Evolutionary conservation across 1,140 invertebrate genomes (phyloP).

Genomic region (Ooceraea biroi): DNA sequence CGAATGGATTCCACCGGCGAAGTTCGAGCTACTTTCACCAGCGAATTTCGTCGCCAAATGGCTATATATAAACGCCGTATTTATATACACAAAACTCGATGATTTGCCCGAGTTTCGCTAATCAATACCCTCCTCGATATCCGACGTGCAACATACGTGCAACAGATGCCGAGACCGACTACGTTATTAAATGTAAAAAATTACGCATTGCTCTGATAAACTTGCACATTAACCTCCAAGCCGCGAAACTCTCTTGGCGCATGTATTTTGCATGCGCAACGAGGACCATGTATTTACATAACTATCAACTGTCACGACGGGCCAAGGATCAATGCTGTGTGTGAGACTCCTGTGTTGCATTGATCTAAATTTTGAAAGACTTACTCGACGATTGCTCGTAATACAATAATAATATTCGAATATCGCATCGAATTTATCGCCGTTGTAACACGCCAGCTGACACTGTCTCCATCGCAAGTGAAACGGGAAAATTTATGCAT

Average conservation of each 20-base stretch:
- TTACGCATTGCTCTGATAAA: constrained; percentile 42
- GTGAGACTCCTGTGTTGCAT: too few relatives aligned
- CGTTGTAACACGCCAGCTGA: too few relatives aligned
- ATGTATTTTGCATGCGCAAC: not conserved
- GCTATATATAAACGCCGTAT: too few relatives aligned
- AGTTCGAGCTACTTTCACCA: not conserved
- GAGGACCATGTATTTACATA: too few relatives aligned
- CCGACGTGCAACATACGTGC: not conserved
- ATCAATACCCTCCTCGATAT: constrained; percentile 43
- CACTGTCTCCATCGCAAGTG: too few relatives aligned
- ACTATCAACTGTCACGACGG: too few relatives aligned
- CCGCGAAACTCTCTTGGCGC: constrained; percentile 23
- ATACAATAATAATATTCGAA: too few relatives aligned
- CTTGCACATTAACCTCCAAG: constrained; percentile 66
- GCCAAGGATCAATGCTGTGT: too few relatives aligned
- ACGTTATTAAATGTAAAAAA: not conserved
- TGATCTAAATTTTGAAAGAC: too few relatives aligned
- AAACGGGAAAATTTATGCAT: too few relatives aligned
- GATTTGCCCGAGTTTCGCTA: constrained; percentile 24
- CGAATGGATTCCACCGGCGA: not conserved
- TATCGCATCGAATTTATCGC: too few relatives aligned
- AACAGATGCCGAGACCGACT: not conserved
- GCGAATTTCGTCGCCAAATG: not conserved
- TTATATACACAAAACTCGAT: not conserved
- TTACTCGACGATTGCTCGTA: too few relatives aligned